phyloP scores from a whole-genome alignment of 2,888 invertebrate species.

The Gisinianus flammeolus region DNA sequence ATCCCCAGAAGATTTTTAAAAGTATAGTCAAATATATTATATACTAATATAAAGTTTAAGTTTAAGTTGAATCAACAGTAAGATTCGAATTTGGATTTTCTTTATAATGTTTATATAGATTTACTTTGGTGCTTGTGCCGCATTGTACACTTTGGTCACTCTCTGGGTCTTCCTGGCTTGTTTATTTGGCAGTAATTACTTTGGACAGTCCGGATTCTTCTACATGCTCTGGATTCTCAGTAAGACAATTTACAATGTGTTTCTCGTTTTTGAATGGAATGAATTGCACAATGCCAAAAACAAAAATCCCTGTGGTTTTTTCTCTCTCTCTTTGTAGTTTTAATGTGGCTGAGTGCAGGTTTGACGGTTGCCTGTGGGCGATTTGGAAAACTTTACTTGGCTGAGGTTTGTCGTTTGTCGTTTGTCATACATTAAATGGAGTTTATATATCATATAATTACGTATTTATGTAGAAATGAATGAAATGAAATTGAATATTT shows the following conservation, averaged over 20 bases:
- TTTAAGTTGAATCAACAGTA: background rate
- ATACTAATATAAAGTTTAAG: background rate
- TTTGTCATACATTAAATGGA: no score
- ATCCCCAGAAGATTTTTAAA: no score
- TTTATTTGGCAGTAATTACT: background rate
- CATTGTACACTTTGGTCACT: background rate
- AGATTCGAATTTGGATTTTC: background rate
- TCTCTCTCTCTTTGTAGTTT: background rate
- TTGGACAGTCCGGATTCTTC: background rate
- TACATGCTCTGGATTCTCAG: background rate
- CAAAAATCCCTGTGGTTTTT: background rate
- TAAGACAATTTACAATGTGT: background rate
- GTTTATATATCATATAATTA: background rate
- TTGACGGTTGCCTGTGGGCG: background rate
- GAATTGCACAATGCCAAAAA: background rate
- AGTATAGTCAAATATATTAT: background rate
- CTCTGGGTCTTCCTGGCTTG: background rate
- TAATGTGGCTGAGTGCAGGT: background rate
- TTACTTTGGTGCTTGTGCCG: background rate
- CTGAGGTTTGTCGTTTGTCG: no score
- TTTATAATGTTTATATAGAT: background rate
- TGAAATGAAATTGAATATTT: background rate
- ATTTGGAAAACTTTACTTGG: background rate
- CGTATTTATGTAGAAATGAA: background rate
- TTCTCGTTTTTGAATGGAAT: background rate